Evolutionary conservation across 1,140 invertebrate genomes (phyloP).

Genomic region (Lepidotrigona ventralis): DNA sequence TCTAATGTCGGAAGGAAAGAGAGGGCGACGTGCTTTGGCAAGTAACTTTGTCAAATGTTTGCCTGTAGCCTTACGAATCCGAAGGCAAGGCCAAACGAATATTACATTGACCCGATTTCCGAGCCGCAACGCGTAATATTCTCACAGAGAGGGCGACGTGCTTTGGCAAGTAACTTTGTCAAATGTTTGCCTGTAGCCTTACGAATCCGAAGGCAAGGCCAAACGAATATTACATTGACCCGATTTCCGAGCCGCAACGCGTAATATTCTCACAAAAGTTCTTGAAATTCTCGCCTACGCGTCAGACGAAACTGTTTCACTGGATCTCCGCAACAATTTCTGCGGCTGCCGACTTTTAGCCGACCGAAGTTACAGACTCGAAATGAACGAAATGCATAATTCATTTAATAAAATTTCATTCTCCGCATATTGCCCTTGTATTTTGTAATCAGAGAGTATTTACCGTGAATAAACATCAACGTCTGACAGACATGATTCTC

Average conservation of each 20-base stretch:
- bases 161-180: too few relatives aligned
- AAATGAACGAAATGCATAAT: conserved; percentile 1
- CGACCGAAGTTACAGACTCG: not conserved
- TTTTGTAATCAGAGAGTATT: too few relatives aligned
- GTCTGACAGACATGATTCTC: too few relatives aligned
- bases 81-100: conserved; percentile 56
- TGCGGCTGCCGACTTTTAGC: too few relatives aligned
- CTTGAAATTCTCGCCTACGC: conserved; percentile 27
- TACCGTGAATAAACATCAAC: too few relatives aligned
- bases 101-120: conserved; percentile 64
- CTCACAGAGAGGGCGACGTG: conserved; percentile 1
- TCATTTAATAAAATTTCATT: conserved; percentile 2
- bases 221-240: conserved; percentile 62
- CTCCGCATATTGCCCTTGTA: too few relatives aligned
- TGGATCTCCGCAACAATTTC: not conserved
- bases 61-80: conserved; percentile 28
- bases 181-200: conserved; percentile 25
- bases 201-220: conserved; percentile 57
- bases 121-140: not conserved
- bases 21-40: not conserved
- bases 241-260: conserved; percentile 40
- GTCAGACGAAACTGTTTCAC: conserved; percentile 20
- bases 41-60: not conserved
- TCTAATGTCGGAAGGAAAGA: too few relatives aligned
- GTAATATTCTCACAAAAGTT: conserved; percentile 31